Percentiles rank a stretch among this genome's conserved stretches.
These are phyloP conservation scores for Eulimnadia texana DNA, from an alignment of 1,140 invertebrate species.

Conservation along the genomic window DNA sequence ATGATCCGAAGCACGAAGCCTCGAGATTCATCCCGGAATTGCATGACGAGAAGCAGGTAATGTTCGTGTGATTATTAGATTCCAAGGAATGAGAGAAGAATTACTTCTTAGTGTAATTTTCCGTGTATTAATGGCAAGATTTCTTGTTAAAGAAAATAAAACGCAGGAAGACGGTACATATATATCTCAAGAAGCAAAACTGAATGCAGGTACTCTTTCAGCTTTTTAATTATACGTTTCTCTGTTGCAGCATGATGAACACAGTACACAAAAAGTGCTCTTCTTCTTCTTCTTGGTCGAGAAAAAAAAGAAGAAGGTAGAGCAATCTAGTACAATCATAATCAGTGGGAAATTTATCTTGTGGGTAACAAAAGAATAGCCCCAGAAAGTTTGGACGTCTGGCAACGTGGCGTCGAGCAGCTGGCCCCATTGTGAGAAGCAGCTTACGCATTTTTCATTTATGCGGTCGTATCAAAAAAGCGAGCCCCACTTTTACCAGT, in stretches of 20 bases:
- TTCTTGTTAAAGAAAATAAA: too few species aligned
- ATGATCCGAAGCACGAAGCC: too few species aligned
- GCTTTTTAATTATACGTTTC: not conserved
- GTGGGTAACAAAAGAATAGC: not conserved
- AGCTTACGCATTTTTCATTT: not conserved
- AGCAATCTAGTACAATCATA: not conserved
- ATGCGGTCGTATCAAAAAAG: not conserved
- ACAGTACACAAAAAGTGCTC: not conserved
- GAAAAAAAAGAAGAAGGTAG: not conserved
- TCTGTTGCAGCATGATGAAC: not conserved
- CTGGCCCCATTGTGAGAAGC: too few species aligned
- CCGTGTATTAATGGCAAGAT: not conserved
- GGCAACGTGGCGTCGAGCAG: too few species aligned
- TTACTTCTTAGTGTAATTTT: too few species aligned
- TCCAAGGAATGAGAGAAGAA: too few species aligned
- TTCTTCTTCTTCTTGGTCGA: not conserved
- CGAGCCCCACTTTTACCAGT: not conserved
- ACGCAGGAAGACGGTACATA: too few species aligned
- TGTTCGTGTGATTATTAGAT: too few species aligned
- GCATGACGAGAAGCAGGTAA: too few species aligned
- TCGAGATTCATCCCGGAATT: too few species aligned
- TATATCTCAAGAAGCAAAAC: not conserved
- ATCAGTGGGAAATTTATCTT: not conserved
- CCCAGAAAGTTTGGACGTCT: too few species aligned
- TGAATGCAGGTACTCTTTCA: not conserved